Base-by-base conservation (phyloP, 2,113 vertebrate species). In the Ramphastos sulfuratus region DNA sequence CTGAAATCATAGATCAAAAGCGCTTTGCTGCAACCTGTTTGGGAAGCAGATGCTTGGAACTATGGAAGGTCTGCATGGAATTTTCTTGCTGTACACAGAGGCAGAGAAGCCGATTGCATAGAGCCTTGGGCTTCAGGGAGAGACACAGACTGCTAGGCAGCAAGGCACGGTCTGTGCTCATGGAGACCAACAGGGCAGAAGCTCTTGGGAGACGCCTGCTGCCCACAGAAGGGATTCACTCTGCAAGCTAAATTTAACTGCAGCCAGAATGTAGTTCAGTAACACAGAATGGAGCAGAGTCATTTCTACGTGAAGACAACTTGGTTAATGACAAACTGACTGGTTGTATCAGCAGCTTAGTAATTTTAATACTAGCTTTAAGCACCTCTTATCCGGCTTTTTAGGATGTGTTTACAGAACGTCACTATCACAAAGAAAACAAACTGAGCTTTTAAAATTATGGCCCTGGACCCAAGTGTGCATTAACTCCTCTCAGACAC, bases 151-250 rank as follows among this genome's bases (percentile, higher is more conserved):
- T 5, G 1, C 39, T 33, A 10, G 3, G 58, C 14, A 79, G 73
- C 5, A 18, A 63, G 56, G 48, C 67, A 23, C 0, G 1, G 55
- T 19, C 30, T 33, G 27, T 23, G 83, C 58, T 39, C 21, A 35
- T 4, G 28, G 31, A 56, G 54, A 70, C 35, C 33, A 63, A 60
- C 20, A 48, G 25, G 52, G 82, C 54, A 94, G 50, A 72, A 94
- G 94, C 89, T 95, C 96, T 87, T 21, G 64, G 77, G 97, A 89
- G 97, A 97, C 97, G 21, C 69, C 97, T 97, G 93, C 93, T 97
- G 97, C 65, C 50, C 86, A 81, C 44, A 35, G 13, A 48, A 23
- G 65, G 92, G 84, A 96, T 24, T 55, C 1, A 16, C 39, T 25
- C 46, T 17, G 48, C 31, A 74, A 94, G 74, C 4, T 7, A 44